These are phyloP conservation scores for Steinernema scapterisci DNA, from an alignment of 2,888 invertebrate species.

Conservation along the genomic window DNA sequence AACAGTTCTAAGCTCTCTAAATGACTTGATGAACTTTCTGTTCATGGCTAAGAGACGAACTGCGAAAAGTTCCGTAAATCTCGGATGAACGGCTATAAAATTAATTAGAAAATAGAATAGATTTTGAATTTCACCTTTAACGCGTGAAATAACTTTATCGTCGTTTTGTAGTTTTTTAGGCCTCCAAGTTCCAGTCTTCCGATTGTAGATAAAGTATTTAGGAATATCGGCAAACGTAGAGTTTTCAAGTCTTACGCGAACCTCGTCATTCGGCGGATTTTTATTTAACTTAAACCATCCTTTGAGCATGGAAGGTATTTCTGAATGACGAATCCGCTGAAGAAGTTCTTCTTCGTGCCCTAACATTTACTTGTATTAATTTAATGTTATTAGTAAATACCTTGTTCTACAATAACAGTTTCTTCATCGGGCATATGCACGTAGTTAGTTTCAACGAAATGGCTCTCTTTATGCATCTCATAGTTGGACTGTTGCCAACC, in stretches of 20 bases:
- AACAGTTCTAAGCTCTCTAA: neutral
- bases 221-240: constrained; percentile 18
- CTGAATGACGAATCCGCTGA: neutral
- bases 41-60: neutral
- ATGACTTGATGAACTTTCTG: neutral
- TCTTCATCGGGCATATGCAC: constrained; percentile 36
- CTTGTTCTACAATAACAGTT: neutral
- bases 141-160: neutral
- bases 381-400: neutral
- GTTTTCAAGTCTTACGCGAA: neutral
- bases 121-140: constrained; percentile 1
- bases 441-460: constrained; percentile 28
- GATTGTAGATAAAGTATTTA: neutral
- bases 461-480: constrained; percentile 34
- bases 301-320: constrained; percentile 7
- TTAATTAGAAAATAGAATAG: neutral
- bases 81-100: neutral
- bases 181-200: neutral
- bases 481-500: constrained; percentile 26
- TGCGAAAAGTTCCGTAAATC: neutral
- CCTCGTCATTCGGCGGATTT: neutral
- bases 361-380: neutral
- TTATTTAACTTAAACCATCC: constrained; percentile 37
- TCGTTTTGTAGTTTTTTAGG: neutral
- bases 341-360: constrained; percentile 2